Percentiles rank a stretch among this genome's conserved stretches.
Evolutionary conservation across 1,140 invertebrate species (phyloP).

Genomic region (Bombus terrestris): DNA sequence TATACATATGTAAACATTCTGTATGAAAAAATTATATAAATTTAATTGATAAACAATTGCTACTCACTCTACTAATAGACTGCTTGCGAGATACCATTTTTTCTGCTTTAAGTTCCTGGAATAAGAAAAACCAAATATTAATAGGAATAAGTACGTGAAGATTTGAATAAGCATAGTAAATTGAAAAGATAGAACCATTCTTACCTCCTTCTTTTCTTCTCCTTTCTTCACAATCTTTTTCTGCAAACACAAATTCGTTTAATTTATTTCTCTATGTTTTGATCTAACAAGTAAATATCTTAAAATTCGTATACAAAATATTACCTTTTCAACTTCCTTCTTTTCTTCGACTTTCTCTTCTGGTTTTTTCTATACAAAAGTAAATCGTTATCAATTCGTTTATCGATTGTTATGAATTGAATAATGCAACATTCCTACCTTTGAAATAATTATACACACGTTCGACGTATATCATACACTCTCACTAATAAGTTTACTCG

Average conservation of each 20-base stretch:
- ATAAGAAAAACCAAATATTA: constrained; percentile 36
- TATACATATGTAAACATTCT: no score
- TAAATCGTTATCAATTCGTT: constrained; percentile 3
- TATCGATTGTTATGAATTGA: neutral
- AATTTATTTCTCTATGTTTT: neutral
- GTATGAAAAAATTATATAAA: no score
- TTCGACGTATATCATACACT: no score
- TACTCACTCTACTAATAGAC: constrained; percentile 74
- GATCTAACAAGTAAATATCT: neutral
- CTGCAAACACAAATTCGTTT: constrained; percentile 24
- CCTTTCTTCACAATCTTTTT: constrained; percentile 68
- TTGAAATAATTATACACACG: neutral
- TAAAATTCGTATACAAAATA: neutral
- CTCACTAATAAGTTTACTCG: neutral
- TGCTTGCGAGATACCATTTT: constrained; percentile 74
- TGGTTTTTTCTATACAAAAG: constrained; percentile 72
- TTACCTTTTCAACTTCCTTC: constrained; percentile 77
- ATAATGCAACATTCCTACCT: neutral
- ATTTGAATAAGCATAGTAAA: neutral
- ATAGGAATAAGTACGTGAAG: neutral
- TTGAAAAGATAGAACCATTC: neutral
- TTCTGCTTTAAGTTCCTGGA: constrained; percentile 72
- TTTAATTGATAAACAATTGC: neutral
- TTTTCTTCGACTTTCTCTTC: constrained; percentile 75
- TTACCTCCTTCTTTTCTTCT: constrained; percentile 73